Conservation (phyloP, 2,797 vertebrate genomes). For the Oreochromis mossambicus region DNA sequence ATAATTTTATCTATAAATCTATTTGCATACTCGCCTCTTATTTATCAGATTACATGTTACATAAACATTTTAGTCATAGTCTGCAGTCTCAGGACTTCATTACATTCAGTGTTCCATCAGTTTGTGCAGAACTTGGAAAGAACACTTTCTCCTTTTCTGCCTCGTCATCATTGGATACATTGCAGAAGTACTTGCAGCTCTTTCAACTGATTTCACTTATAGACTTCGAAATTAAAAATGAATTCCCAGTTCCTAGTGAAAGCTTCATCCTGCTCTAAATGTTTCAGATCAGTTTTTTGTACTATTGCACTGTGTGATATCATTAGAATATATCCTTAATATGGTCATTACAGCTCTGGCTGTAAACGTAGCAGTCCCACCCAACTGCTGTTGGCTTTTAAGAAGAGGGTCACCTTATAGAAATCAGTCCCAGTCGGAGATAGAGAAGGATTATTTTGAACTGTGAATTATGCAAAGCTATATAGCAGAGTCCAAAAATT, state of each 20-base stretch:
- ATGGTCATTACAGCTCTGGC: not conserved
- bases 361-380: accelerated
- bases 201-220: not conserved
- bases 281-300: not conserved
- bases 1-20: not conserved
- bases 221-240: not conserved
- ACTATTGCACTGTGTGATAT: not conserved
- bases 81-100: not conserved
- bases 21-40: not conserved
- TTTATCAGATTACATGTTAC: not conserved
- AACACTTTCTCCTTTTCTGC: not conserved
- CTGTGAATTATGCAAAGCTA: not conserved
- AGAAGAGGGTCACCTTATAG: not conserved
- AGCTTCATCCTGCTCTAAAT: not conserved
- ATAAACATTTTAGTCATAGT: not conserved
- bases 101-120: not conserved
- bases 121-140: not conserved
- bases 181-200: not conserved
- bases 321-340: not conserved
- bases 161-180: accelerated
- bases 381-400: not conserved
- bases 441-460: not conserved
- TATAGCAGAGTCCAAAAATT: not conserved
- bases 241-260: not conserved
- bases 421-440: not conserved